Evolutionary conservation across 2,113 vertebrate species (phyloP).

Genomic region (Oenanthe oenanthe): DNA sequence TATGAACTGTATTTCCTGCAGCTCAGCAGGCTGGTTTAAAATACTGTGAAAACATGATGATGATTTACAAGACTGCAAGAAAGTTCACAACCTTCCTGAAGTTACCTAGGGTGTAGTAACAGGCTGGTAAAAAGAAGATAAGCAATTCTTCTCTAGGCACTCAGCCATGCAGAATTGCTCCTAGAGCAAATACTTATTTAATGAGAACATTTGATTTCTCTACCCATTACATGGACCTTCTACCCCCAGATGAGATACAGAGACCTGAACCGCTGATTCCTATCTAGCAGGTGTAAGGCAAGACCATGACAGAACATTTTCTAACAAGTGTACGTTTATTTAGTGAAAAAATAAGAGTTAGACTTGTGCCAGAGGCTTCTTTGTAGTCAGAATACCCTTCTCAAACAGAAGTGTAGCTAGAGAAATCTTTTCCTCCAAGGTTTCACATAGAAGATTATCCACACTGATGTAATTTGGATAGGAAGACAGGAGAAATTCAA

Average conservation of each 20-base stretch:
- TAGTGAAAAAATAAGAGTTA: not conserved
- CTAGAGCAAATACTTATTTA: not conserved
- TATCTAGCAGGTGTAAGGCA: not conserved
- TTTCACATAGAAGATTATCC: constrained; percentile 83
- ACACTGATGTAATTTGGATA: constrained; percentile 88
- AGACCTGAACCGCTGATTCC: not conserved
- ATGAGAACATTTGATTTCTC: not conserved
- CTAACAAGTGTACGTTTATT: constrained; percentile 28
- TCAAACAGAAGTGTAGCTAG: constrained; percentile 79
- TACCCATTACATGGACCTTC: not conserved
- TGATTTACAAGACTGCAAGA: not conserved
- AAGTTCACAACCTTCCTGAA: not conserved
- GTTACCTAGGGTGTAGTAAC: not conserved
- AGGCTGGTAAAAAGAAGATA: not conserved
- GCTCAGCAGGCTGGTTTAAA: not conserved
- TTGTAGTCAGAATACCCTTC: constrained; percentile 79
- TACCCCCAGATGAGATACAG: not conserved
- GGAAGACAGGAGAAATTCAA: constrained; percentile 90
- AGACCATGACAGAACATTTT: not conserved
- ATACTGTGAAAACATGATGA: not conserved
- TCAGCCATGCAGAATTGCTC: not conserved
- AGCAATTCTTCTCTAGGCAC: not conserved
- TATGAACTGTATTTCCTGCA: not conserved
- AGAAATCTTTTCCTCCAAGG: constrained; percentile 80
- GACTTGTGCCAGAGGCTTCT: constrained; percentile 66